phyloP scores from a whole-genome alignment of 1,140 invertebrate species.

The Drosophila micromelanica region DNA sequence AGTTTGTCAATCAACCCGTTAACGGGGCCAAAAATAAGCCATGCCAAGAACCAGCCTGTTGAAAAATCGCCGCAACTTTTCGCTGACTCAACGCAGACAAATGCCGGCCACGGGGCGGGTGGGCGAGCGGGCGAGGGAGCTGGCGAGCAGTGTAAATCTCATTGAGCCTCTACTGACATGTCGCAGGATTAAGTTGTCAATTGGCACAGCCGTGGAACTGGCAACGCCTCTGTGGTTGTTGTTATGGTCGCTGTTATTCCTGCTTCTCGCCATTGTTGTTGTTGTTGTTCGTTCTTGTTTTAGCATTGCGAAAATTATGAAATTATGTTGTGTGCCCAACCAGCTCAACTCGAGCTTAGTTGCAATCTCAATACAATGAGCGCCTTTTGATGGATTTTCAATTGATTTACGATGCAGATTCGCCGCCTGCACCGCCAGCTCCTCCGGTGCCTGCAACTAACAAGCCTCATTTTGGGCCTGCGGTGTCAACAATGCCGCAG shows the following conservation, averaged over 20 bases:
- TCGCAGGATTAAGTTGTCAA: slow-evolving; percentile 82
- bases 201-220: slow-evolving; percentile 49
- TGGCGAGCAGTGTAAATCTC: slow-evolving; percentile 67
- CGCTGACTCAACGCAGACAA: slow-evolving; percentile 25
- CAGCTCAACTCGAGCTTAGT: slow-evolving; percentile 59
- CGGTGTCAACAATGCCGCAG: slow-evolving; percentile 41
- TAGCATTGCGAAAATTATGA: slow-evolving; percentile 75
- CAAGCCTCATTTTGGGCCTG: slow-evolving; percentile 61
- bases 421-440: slow-evolving; percentile 3
- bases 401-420: slow-evolving; percentile 75
- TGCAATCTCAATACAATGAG: slow-evolving; percentile 79
- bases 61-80: slow-evolving; percentile 54
- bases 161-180: slow-evolving; percentile 80
- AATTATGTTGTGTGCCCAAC: slow-evolving; percentile 54
- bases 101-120: slow-evolving; percentile 22
- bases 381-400: slow-evolving; percentile 79
- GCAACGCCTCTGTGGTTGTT: slow-evolving; percentile 3
- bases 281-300: slow-evolving; percentile 46
- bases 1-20: slow-evolving; percentile 77
- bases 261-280: neutral
- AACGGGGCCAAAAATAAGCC: slow-evolving; percentile 51
- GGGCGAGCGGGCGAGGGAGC: slow-evolving; percentile 24
- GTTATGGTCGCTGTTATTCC: neutral
- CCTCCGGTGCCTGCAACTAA: slow-evolving; percentile 59
- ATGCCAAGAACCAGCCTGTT: slow-evolving; percentile 32